Evolutionary conservation across 2,113 vertebrate species (phyloP).

Genomic region (Erythrocercus mccallii): DNA sequence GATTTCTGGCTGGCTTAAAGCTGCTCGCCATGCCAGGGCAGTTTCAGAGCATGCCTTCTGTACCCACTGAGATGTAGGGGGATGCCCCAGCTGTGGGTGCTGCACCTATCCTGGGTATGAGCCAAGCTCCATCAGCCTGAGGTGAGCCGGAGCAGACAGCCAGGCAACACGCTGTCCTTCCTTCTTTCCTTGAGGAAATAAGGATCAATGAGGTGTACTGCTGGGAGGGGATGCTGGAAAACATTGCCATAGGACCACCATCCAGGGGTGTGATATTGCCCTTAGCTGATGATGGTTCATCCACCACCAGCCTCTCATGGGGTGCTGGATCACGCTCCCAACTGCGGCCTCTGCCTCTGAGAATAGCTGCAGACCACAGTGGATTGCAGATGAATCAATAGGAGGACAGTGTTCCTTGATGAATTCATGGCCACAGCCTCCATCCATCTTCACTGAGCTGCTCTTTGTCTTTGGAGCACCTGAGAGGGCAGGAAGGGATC

Average conservation of each 20-base stretch:
- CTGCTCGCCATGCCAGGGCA: background rate
- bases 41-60: background rate
- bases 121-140: fast-evolving
- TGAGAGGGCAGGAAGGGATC: background rate
- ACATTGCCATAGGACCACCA: background rate
- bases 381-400: background rate
- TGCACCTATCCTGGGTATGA: fast-evolving
- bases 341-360: background rate
- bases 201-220: background rate
- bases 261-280: background rate
- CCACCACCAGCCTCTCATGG: fast-evolving
- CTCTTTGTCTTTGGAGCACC: background rate
- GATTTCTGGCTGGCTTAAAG: background rate
- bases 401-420: background rate
- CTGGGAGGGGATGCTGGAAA: background rate
- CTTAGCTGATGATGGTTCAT: background rate
- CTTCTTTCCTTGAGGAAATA: background rate
- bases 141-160: background rate
- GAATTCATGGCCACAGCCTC: background rate
- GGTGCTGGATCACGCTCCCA: background rate
- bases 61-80: no score
- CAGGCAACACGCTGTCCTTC: background rate
- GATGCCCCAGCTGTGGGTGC: background rate
- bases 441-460: background rate
- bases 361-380: background rate